phyloP scores from a whole-genome alignment of 1,140 invertebrate species.

The Drosophila nikananu region DNA sequence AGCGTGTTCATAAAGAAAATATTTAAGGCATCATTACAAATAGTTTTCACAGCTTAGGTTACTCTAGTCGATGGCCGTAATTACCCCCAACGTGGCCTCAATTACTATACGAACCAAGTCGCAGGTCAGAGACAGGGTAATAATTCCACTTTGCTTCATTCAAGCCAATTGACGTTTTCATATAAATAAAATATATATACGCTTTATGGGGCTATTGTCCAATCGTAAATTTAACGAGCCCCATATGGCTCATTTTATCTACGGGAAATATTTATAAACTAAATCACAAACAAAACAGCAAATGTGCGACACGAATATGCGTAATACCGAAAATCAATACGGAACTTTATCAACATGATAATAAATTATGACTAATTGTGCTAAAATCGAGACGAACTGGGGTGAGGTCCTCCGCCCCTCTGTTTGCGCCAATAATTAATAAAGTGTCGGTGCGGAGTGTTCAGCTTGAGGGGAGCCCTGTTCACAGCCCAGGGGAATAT shows the following conservation, averaged over 20 bases:
- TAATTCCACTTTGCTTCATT: slow-evolving; percentile 14
- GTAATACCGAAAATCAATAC: slow-evolving; percentile 79
- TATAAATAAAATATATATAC: slow-evolving; percentile 39
- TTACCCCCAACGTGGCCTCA: slow-evolving; percentile 47
- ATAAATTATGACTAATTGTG: slow-evolving; percentile 84
- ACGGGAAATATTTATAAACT: slow-evolving; percentile 65
- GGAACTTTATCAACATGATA: slow-evolving; percentile 66
- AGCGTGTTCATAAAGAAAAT: slow-evolving; percentile 37
- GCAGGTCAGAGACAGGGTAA: slow-evolving; percentile 18
- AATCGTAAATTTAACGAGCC: slow-evolving; percentile 70
- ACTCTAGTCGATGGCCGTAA: slow-evolving; percentile 16
- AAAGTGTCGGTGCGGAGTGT: slow-evolving; percentile 52
- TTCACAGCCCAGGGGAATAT: background rate
- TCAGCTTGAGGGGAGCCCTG: background rate
- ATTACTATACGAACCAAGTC: slow-evolving; percentile 15
- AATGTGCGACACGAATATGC: slow-evolving; percentile 64
- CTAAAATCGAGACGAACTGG: slow-evolving; percentile 72
- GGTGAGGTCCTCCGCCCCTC: slow-evolving; percentile 3
- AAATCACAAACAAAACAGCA: slow-evolving; percentile 69
- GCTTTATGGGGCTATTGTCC: slow-evolving; percentile 63
- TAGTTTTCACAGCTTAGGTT: slow-evolving; percentile 14
- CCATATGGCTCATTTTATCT: slow-evolving; percentile 63
- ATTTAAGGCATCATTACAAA: slow-evolving; percentile 18
- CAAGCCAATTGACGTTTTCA: slow-evolving; percentile 39
- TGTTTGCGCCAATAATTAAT: slow-evolving; percentile 65